Evolutionary conservation across 1,140 invertebrate species (phyloP).

Genomic region (Myzus persicae): DNA sequence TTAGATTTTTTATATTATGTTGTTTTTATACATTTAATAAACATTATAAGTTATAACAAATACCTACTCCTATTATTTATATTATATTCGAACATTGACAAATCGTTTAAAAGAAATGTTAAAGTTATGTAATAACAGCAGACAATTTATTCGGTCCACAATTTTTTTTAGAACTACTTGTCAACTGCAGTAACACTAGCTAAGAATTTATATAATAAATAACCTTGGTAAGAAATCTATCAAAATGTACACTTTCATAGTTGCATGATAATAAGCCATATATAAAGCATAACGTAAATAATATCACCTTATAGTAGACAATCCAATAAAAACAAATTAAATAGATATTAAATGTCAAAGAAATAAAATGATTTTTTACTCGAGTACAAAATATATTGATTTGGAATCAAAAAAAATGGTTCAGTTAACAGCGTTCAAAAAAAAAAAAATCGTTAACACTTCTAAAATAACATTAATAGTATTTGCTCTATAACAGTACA

Average conservation of each 20-base stretch:
- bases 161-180: neutral
- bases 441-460: neutral
- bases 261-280: neutral
- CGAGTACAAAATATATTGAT: neutral
- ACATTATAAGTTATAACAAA: neutral
- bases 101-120: neutral
- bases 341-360: neutral
- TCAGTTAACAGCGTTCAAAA: neutral
- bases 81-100: neutral
- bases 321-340: neutral
- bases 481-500: neutral
- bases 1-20: neutral
- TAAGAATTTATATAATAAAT: neutral
- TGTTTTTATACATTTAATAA: neutral
- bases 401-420: neutral
- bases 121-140: neutral
- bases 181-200: neutral
- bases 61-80: neutral
- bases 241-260: neutral
- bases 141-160: neutral
- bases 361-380: neutral
- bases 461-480: slow-evolving; percentile 19
- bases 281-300: neutral
- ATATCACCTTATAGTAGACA: neutral
- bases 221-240: neutral